These are phyloP conservation scores for Nemurella pictetii DNA, from an alignment of 2,888 invertebrate genomes.

Conservation along the genomic window DNA sequence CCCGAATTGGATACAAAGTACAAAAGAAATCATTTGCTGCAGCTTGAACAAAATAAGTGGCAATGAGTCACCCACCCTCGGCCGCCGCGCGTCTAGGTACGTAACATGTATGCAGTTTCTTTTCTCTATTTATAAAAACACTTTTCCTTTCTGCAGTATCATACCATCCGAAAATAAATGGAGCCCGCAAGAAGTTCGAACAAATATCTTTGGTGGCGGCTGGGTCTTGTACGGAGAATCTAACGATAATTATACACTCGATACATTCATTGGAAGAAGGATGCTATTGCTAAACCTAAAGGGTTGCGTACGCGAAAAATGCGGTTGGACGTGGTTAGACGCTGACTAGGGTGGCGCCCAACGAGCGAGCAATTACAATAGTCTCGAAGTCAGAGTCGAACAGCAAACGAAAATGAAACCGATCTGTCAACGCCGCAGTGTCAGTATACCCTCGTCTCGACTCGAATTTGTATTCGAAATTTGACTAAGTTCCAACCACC, in stretches of 20 bases:
- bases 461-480: not conserved
- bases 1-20: too few relatives aligned
- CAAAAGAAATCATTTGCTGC: not conserved
- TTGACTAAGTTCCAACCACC: constrained; percentile 1
- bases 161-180: not conserved
- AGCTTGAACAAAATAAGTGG: not conserved
- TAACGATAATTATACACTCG: not conserved
- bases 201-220: not conserved
- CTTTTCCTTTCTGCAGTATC: not conserved
- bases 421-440: not conserved
- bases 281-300: too few relatives aligned
- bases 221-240: not conserved
- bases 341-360: too few relatives aligned
- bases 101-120: not conserved
- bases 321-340: not conserved
- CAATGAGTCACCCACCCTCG: not conserved
- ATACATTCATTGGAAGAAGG: not conserved
- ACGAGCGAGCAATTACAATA: not conserved
- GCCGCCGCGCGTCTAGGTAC: not conserved
- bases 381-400: not conserved
- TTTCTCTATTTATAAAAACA: not conserved
- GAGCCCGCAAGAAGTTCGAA: not conserved
- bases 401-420: not conserved
- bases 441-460: not conserved
- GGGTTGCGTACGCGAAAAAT: not conserved